phyloP scores from a whole-genome alignment of 2,113 vertebrate genomes.

The Dicrurus megarhynchus region DNA sequence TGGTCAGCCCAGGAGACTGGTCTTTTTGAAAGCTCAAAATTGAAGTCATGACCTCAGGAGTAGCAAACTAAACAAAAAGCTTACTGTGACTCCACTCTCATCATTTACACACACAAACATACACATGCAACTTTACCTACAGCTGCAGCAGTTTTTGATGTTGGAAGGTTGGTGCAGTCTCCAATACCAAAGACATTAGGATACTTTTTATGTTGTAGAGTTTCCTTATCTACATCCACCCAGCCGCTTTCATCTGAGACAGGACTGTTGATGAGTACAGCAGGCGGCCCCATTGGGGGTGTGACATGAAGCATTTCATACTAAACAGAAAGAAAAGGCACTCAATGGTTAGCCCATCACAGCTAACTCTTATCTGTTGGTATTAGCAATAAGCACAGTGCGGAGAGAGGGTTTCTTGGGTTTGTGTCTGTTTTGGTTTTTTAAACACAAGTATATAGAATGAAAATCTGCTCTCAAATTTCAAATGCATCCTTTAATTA shows the following conservation, averaged over 20 bases:
- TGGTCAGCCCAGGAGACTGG: background rate
- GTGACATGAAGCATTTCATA: constrained; percentile 98
- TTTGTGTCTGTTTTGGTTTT: background rate
- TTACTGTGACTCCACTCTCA: background rate
- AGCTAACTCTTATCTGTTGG: background rate
- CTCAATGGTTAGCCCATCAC: background rate
- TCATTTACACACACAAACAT: background rate
- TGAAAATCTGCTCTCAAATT: background rate
- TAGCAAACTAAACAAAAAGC: background rate
- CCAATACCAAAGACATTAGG: constrained; percentile 95
- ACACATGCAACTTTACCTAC: constrained; percentile 74
- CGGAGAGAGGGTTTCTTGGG: background rate
- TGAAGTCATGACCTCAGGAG: background rate
- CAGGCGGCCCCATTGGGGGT: constrained; percentile 90
- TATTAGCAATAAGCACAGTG: background rate
- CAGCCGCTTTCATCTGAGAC: constrained; percentile 84
- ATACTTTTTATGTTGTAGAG: constrained; percentile 88
- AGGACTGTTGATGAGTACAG: constrained; percentile 79
- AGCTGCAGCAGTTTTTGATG: constrained; percentile 90
- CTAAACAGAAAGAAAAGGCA: constrained; percentile 61
- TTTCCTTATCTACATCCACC: constrained; percentile 89
- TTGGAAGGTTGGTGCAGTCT: constrained; percentile 94
- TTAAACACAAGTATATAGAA: background rate
- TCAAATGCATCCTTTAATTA: background rate
- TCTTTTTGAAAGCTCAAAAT: background rate